Base-by-base conservation (phyloP, 2,888 invertebrate genomes). In the Anthophora plumipes region DNA sequence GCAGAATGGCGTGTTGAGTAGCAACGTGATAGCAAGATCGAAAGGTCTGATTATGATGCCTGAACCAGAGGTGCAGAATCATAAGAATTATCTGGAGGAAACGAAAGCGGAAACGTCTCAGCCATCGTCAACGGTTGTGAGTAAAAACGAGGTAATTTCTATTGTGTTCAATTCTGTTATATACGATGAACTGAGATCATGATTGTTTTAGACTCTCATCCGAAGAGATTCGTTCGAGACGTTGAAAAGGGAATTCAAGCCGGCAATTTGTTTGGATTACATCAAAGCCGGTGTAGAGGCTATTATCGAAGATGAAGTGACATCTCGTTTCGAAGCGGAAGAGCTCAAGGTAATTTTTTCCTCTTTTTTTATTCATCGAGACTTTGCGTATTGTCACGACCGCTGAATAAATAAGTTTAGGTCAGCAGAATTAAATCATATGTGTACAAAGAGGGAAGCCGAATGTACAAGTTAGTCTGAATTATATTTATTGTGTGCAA, bases 241-340 rank as follows among this genome's bases (percentile, higher is more conserved):
- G 0, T 88, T 94, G 46, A 94, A 95, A 91, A 94, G 94, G 76
- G 97, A 97, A 90, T 98, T 98, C 94, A 96, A 97, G 91, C 95
- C 98, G 54, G 96, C 96, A 8, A 97, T 97, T 92, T 97, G 97
- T 90, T 95, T 98, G 92, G 97, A 97, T 92, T 97, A 98, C 92
- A 96, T 98, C 48, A 98, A 97, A 94, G 97, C 97, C 31, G 99
- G 99, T 20, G 96, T 99, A 89, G 99, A 99, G 94, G 97, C 99
- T 43, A 99, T 99, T 87, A 99, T 99, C 72, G 99, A 99, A 93
- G 99, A 99, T 94, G 98, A 99, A 94, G 99, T 99, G 71, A 99
- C 99, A 0, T 98, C 98, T 22, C 96, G 99, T 88, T 99, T 99
- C 94, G 97, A 98, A 92, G 98, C 99, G 8, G 99, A 98, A 94